phyloP scores from a whole-genome alignment of 2,797 vertebrate species.

The Acomys russatus region DNA sequence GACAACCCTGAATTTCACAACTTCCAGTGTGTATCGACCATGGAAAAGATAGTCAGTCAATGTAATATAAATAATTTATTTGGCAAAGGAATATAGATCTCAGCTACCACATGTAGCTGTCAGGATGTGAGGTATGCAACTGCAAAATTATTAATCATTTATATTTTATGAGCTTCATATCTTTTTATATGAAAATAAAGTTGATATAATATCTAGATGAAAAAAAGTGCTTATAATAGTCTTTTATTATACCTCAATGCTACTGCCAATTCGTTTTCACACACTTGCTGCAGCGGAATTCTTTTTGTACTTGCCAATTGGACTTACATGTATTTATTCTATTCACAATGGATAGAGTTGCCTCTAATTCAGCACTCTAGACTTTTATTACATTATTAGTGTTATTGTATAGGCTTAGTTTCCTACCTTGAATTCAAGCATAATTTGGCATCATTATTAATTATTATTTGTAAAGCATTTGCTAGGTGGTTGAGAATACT shows the following conservation, averaged over 20 bases:
- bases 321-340: neutral
- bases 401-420: neutral
- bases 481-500: neutral
- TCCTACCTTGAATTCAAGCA: neutral
- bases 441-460: slow-evolving; percentile 7
- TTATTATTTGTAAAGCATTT: slow-evolving; percentile 51
- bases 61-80: slow-evolving; percentile 88
- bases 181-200: slow-evolving; percentile 77
- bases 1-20: slow-evolving; percentile 85
- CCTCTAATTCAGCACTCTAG: neutral
- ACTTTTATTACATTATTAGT: slow-evolving; percentile 1
- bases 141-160: slow-evolving; percentile 71
- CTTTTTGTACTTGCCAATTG: neutral
- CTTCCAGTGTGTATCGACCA: slow-evolving; percentile 77
- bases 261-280: neutral
- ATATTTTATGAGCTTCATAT: slow-evolving; percentile 73
- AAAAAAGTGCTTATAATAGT: slow-evolving; percentile 62
- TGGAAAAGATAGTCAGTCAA: slow-evolving; percentile 85
- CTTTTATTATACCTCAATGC: slow-evolving; percentile 25
- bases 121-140: slow-evolving; percentile 72
- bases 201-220: slow-evolving; percentile 61
- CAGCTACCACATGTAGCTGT: slow-evolving; percentile 79
- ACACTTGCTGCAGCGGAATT: neutral
- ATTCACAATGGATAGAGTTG: neutral
- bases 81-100: slow-evolving; percentile 78